Evolutionary conservation across 2,113 vertebrate genomes (phyloP), one percentile per base, ranked within the genome.

Genomic region (Eudyptes chrysolophus): DNA sequence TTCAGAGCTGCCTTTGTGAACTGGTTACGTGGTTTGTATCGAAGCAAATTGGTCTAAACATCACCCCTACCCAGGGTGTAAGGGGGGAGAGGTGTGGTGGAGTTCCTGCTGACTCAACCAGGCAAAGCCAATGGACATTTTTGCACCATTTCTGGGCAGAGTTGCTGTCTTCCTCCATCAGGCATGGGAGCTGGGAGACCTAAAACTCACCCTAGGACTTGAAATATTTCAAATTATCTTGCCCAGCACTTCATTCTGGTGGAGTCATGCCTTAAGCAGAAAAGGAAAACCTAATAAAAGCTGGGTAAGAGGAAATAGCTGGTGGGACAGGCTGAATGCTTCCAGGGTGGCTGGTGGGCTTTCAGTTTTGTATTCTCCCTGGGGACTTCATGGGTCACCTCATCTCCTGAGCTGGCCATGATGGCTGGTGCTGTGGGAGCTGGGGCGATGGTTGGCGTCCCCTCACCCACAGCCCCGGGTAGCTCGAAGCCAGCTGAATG

Each of bases 1-100:
- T 57, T 89, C 79, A 32, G 76, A 70, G 80, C 51, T 46, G 49
- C 20, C 55, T n/a, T 66, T 83, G 75, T 30, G n/a, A 87, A 57
- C 24, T 0, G 0, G 18, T 30, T 21, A 5, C 0, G 0, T 3
- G 1, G 21, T 62, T 80, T 34, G 36, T n/a, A 10, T 17, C 0
- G 0, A 42, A 71, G n/a, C 0, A 4, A 62, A 58, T 49, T 10
- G 62, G 30, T 66, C 58, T 36, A 17, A 86, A 44, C 12, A 5
- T 64, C 17, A 0, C 1, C 26, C 9, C 34, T 58, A 2, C 11
- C 16, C 0, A 0, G 15, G 32, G 9, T 5, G 25, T 16, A 12
- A 22, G 40, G 44, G 52, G 42, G 72, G 32, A 0, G 3, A 57
- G 6, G 10, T 17, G 34, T 8, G 10, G 6, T 16, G 20, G 36